A percentile compares a stretch with the other conserved stretches of the same genome.
These are phyloP conservation scores for Apamea epomidion DNA, from an alignment of 2,888 invertebrate species.

Conservation along the genomic window DNA sequence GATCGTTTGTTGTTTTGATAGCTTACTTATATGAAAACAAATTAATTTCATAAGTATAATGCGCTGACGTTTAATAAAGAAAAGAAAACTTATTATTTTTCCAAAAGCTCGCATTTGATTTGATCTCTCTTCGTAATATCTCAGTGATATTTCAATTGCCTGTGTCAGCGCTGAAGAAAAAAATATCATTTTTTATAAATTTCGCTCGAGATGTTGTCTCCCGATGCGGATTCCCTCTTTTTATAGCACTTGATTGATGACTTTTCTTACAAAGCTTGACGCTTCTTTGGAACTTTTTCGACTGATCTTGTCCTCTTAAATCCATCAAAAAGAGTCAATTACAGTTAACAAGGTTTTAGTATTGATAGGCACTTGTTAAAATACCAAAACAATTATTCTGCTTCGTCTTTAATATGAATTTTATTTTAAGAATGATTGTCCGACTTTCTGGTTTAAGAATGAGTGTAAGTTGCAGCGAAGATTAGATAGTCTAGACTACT, in stretches of 20 bases:
- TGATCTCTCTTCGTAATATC: slow-evolving; percentile 64
- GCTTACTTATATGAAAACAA: slow-evolving; percentile 32
- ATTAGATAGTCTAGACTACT: not conserved
- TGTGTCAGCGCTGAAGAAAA: slow-evolving; percentile 74
- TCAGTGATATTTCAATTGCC: slow-evolving; percentile 77
- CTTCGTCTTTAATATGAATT: slow-evolving; percentile 8
- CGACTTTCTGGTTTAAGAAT: no score
- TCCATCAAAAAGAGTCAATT: slow-evolving; percentile 78
- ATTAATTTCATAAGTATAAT: slow-evolving; percentile 5
- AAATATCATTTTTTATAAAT: slow-evolving; percentile 78
- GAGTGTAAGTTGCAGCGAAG: not conserved
- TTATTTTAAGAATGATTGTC: not conserved
- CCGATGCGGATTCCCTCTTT: slow-evolving; percentile 79
- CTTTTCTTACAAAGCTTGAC: slow-evolving; percentile 81
- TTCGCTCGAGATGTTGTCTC: slow-evolving; percentile 78
- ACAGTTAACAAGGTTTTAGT: slow-evolving; percentile 73
- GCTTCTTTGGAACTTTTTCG: slow-evolving; percentile 76
- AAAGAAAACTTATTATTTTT: slow-evolving; percentile 41
- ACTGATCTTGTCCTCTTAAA: slow-evolving; percentile 73
- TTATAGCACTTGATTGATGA: slow-evolving; percentile 85
- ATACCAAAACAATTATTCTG: slow-evolving; percentile 12
- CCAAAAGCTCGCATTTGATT: slow-evolving; percentile 62
- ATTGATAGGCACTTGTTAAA: slow-evolving; percentile 53
- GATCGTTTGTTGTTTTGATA: slow-evolving; percentile 28
- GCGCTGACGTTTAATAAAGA: slow-evolving; percentile 11